Percentiles rank a stretch among this genome's conserved stretches.
These are phyloP conservation scores for Syncerus caffer DNA, from an alignment of 2,797 vertebrate species.

Conservation along the genomic window DNA sequence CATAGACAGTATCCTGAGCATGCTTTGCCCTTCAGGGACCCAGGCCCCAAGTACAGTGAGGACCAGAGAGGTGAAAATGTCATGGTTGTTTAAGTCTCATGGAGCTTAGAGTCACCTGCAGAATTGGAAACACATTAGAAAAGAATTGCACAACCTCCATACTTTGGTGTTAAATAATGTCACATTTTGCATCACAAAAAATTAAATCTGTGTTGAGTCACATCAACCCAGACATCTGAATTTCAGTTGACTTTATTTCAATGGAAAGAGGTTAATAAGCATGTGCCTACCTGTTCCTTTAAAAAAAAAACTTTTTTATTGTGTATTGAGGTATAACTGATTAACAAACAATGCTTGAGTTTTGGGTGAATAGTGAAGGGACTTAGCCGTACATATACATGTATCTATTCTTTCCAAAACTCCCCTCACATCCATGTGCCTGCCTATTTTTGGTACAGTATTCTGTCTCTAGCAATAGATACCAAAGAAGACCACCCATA, in stretches of 20 bases:
- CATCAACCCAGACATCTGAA: not conserved
- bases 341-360: not conserved
- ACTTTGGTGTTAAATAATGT: not conserved
- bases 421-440: not conserved
- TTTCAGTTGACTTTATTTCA: not conserved
- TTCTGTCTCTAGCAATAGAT: not conserved
- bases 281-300: not conserved
- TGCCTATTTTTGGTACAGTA: not conserved
- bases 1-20: not conserved
- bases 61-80: not conserved
- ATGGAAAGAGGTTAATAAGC: not conserved
- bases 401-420: not conserved
- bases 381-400: rapidly evolving
- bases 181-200: not conserved
- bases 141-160: not conserved
- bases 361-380: not conserved
- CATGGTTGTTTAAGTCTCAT: not conserved
- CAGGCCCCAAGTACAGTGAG: not conserved
- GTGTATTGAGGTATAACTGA: not conserved
- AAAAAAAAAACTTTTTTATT: not conserved
- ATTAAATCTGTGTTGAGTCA: not conserved
- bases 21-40: not conserved
- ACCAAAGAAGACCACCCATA: not conserved
- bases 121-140: not conserved
- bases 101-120: not conserved